Percentiles rank a stretch among this genome's conserved stretches.
phyloP scores from a whole-genome alignment of 2,888 invertebrate species.

The Luperina nickerlii region DNA sequence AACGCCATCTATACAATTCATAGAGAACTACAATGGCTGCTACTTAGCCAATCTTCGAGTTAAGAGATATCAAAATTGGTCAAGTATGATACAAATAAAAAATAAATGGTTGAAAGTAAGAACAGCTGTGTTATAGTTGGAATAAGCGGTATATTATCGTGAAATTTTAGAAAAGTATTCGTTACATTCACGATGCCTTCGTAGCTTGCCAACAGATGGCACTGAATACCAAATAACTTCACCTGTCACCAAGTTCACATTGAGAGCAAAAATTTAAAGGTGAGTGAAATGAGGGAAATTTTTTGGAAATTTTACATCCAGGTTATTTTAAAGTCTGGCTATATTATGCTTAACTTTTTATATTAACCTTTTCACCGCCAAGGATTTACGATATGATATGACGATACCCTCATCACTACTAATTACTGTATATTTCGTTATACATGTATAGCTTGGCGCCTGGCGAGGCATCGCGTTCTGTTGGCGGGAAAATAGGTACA shows the following conservation, averaged over 20 bases:
- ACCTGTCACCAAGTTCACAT: neutral
- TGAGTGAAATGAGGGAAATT: neutral
- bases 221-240: slow-evolving; percentile 28
- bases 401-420: no score
- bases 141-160: neutral
- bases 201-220: slow-evolving; percentile 66
- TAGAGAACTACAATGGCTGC: slow-evolving; percentile 31
- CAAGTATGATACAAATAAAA: neutral
- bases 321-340: neutral
- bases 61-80: neutral
- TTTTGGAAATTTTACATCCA: neutral
- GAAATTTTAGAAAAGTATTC: neutral
- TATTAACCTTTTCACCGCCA: no score
- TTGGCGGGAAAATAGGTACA: no score
- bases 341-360: no score
- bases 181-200: neutral
- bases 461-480: no score
- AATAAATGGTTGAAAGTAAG: neutral
- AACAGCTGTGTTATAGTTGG: neutral
- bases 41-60: neutral
- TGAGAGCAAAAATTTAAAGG: neutral
- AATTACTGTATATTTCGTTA: no score
- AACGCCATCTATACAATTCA: slow-evolving; percentile 70
- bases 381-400: no score
- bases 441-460: no score